phyloP scores from a whole-genome alignment of 2,888 invertebrate genomes.

The Amblyjoppa fuscipennis region DNA sequence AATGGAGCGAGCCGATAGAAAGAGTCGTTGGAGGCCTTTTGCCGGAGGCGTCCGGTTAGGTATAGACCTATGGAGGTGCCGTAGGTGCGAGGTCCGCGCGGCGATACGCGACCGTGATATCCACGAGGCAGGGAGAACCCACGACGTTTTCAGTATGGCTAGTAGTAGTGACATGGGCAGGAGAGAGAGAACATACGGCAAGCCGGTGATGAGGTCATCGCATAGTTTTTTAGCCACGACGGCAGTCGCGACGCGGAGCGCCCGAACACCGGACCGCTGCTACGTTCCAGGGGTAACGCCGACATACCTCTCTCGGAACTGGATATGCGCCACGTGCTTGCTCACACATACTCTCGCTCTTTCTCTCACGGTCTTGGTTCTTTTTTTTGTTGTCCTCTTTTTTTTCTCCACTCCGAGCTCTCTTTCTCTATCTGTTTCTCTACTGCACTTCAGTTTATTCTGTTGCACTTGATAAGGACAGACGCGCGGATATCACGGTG shows the following conservation, averaged over 20 bases:
- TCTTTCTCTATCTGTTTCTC: slow-evolving; percentile 41
- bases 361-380: slow-evolving; percentile 23
- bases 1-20: slow-evolving; percentile 9
- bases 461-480: slow-evolving; percentile 61
- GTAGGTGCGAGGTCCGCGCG: slow-evolving; percentile 20
- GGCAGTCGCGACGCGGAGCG: slow-evolving; percentile 83
- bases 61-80: not conserved
- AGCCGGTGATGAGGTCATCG: slow-evolving; percentile 83
- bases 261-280: slow-evolving; percentile 78
- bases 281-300: slow-evolving; percentile 48
- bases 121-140: slow-evolving; percentile 59
- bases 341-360: slow-evolving; percentile 47
- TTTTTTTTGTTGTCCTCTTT: slow-evolving; percentile 1
- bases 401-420: not conserved
- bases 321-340: slow-evolving; percentile 77
- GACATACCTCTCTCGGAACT: slow-evolving; percentile 65
- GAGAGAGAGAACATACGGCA: slow-evolving; percentile 79
- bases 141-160: slow-evolving; percentile 81
- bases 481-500: slow-evolving; percentile 46
- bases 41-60: slow-evolving; percentile 22
- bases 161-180: slow-evolving; percentile 79
- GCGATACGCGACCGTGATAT: slow-evolving; percentile 53
- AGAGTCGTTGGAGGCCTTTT: not conserved
- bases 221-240: slow-evolving; percentile 81
- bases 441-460: slow-evolving; percentile 44